Evolutionary conservation across 2,113 vertebrate genomes (phyloP).

Genomic region (Eptesicus fuscus): DNA sequence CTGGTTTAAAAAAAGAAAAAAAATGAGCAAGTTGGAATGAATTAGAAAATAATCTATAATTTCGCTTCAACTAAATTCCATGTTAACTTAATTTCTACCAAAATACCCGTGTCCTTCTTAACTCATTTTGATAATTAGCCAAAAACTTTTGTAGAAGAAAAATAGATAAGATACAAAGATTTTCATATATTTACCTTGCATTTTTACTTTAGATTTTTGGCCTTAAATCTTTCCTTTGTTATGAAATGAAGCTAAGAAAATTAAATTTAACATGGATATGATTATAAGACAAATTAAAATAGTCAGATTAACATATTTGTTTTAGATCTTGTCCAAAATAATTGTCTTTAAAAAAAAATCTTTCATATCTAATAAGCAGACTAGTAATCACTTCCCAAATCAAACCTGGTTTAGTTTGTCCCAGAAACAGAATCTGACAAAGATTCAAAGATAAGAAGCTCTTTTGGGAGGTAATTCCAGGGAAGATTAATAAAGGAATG

Average conservation of each 20-base stretch:
- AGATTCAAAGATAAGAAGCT: slow-evolving; percentile 14
- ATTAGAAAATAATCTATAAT: background rate
- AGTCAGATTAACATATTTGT: background rate
- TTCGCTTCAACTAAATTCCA: background rate
- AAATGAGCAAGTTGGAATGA: background rate
- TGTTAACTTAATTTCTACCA: slow-evolving; percentile 29
- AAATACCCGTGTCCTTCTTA: background rate
- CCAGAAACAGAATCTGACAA: background rate
- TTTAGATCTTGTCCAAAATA: slow-evolving; percentile 1
- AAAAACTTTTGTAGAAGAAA: background rate
- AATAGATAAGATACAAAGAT: background rate
- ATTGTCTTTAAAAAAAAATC: background rate
- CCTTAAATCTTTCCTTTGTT: slow-evolving; percentile 2
- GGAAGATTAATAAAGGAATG: background rate
- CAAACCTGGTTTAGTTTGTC: background rate
- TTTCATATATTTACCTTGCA: background rate
- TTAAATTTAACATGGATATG: background rate
- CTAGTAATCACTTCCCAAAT: background rate
- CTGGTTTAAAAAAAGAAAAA: background rate
- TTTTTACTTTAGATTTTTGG: slow-evolving; percentile 16
- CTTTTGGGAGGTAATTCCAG: slow-evolving; percentile 9
- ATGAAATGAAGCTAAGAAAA: slow-evolving; percentile 8
- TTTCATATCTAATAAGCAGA: background rate
- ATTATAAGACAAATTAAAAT: background rate
- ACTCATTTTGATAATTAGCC: background rate